Evolutionary conservation across 2,797 vertebrate genomes (phyloP).

Genomic region (Chromis chromis): DNA sequence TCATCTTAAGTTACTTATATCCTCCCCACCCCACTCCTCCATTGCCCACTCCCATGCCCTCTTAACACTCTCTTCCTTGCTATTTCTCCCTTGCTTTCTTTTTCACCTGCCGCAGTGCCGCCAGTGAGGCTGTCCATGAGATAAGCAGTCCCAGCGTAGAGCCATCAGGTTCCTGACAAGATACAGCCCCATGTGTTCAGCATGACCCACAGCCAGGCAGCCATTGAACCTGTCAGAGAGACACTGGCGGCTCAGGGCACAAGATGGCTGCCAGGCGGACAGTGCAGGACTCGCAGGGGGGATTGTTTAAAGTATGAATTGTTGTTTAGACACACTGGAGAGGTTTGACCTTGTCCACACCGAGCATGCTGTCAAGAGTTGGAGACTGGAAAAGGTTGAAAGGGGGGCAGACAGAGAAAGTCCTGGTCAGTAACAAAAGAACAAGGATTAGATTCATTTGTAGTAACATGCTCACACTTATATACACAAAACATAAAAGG

Average conservation of each 20-base stretch:
- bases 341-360: constrained; percentile 74
- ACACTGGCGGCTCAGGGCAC: constrained; percentile 65
- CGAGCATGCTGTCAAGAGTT: constrained; percentile 69
- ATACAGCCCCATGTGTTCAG: constrained; percentile 68
- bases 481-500: constrained; percentile 33
- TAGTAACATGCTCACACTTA: constrained; percentile 12
- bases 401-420: constrained; percentile 45
- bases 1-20: constrained; percentile 34
- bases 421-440: constrained; percentile 47
- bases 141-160: constrained; percentile 76
- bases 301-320: constrained; percentile 70
- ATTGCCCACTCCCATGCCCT: constrained; percentile 33
- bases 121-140: constrained; percentile 65
- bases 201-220: constrained; percentile 70
- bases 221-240: constrained; percentile 75
- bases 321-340: constrained; percentile 70
- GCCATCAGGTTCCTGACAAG: constrained; percentile 77
- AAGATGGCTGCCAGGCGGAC: constrained; percentile 67
- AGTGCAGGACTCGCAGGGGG: constrained; percentile 45
- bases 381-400: constrained; percentile 66
- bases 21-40: constrained; percentile 7
- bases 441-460: constrained; percentile 23
- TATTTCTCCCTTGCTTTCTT: constrained; percentile 15
- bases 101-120: constrained; percentile 63
- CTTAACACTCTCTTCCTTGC: constrained; percentile 24